Evolutionary conservation across 2,797 vertebrate species (phyloP), one percentile per base, ranked within the genome.

Genomic region (Phylloscopus collybita): DNA sequence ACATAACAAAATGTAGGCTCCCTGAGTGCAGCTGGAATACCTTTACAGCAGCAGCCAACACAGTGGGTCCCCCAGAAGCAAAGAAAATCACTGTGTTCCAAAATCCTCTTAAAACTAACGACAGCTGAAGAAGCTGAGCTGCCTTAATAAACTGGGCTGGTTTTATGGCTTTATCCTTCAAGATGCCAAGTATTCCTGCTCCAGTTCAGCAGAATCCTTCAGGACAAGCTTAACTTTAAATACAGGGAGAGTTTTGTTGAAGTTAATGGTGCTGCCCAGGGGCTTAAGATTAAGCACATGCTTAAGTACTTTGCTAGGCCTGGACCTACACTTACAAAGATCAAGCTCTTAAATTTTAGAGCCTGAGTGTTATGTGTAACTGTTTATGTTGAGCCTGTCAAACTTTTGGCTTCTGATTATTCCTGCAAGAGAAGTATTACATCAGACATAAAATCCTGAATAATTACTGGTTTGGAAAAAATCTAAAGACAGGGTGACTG

Each of bases 171-270:
- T 94, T 66, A 93, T 92, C 89, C 92, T 81, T 72, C 47, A 50
- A 88, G 79, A 75, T 62, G 87, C 89, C 82, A 86, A 88, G 54
- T 80, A 30, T 32, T 90, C 74, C 90, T 59, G 71, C 82, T 91
- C 79, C 69, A 32, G 69, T 74, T 80, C 80, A 66, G 80, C 85
- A 65, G 13, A 21, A 80, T 86, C 92, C 89, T 94, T 60, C 95
- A 93, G 85, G 72, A 94, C 75, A 90, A 85, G 91, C 89, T 94
- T 93, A 85, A 82, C 64, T 93, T 82, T 42, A 95, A 82, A 80
- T 61, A 83, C 47, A 88, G 70, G 13, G 50, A 60, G 73, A 91
- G 74, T 76, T 94, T 47, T 90, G 59, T 66, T 90, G 61, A 71
- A 90, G 67, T 86, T 82, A 76, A 87, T 80, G 67, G 78, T 59